Conservation (phyloP, 2,797 vertebrate species). For the Numenius phaeopus region DNA sequence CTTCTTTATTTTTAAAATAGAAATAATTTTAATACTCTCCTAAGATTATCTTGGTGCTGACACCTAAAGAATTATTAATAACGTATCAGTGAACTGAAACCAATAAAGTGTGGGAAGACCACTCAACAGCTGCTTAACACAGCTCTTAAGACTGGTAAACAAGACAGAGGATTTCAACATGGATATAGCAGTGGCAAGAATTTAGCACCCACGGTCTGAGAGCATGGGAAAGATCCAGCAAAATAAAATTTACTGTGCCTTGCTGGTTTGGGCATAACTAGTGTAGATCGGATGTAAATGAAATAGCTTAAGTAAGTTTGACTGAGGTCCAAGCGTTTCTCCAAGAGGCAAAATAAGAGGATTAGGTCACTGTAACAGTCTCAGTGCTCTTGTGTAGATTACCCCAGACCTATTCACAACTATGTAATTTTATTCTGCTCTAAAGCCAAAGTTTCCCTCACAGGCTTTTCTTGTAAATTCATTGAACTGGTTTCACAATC, state of each 20-base stretch:
- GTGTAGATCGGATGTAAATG: not conserved
- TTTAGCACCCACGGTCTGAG: not conserved
- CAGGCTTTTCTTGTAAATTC: not conserved
- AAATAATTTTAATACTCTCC: not conserved
- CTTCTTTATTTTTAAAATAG: not conserved
- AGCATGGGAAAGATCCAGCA: not conserved
- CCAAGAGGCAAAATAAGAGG: not conserved
- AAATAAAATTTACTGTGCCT: not conserved
- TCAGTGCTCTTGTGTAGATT: not conserved
- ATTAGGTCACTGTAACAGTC: slow-evolving; percentile 9
- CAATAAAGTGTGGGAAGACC: not conserved
- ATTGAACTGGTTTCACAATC: not conserved
- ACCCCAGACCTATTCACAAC: not conserved
- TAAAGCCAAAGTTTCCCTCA: slow-evolving; percentile 14
- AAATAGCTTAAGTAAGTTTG: not conserved
- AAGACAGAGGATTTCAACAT: not conserved
- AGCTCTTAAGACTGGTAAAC: not conserved
- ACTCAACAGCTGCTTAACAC: not conserved
- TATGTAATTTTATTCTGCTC: not conserved
- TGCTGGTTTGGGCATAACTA: not conserved
- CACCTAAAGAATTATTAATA: not conserved
- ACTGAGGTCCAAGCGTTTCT: not conserved
- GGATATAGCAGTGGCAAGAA: not conserved
- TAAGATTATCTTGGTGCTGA: not conserved
- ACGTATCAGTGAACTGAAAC: not conserved